Evolutionary conservation across 2,888 invertebrate genomes (phyloP).

Genomic region (Elgonia sp.): DNA sequence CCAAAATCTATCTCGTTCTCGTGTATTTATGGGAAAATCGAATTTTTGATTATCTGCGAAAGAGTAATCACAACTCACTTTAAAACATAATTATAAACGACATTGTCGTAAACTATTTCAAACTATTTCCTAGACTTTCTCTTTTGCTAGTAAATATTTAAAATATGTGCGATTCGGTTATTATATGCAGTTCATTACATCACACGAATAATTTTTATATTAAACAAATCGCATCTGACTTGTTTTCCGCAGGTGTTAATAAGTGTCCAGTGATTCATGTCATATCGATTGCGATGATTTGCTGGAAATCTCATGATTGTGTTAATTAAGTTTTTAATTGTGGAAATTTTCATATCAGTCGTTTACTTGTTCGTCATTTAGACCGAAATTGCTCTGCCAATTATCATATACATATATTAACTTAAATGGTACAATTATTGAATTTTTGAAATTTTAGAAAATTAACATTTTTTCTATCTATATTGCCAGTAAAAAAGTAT

Average conservation of each 20-base stretch:
- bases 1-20: too few species aligned
- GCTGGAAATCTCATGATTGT: constrained; percentile 24
- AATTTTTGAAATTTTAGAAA: too few species aligned
- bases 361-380: constrained; percentile 1
- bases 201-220: not conserved
- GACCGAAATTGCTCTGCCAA: not conserved
- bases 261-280: not conserved
- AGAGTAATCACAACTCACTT: not conserved
- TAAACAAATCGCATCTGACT: constrained; percentile 10
- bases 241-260: constrained; percentile 17
- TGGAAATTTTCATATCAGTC: constrained; percentile 29
- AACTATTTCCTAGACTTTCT: constrained; percentile 15
- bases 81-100: constrained; percentile 1
- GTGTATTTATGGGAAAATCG: too few species aligned
- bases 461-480: too few species aligned
- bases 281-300: not conserved
- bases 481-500: too few species aligned
- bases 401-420: too few species aligned
- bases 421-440: too few species aligned
- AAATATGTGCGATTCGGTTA: constrained; percentile 5
- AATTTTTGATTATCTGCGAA: too few species aligned
- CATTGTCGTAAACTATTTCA: constrained; percentile 10
- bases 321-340: constrained; percentile 35
- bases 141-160: constrained; percentile 5
- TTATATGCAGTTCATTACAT: constrained; percentile 7